Conservation (phyloP, 2,888 invertebrate species). For the Argynnis bischoffii region DNA sequence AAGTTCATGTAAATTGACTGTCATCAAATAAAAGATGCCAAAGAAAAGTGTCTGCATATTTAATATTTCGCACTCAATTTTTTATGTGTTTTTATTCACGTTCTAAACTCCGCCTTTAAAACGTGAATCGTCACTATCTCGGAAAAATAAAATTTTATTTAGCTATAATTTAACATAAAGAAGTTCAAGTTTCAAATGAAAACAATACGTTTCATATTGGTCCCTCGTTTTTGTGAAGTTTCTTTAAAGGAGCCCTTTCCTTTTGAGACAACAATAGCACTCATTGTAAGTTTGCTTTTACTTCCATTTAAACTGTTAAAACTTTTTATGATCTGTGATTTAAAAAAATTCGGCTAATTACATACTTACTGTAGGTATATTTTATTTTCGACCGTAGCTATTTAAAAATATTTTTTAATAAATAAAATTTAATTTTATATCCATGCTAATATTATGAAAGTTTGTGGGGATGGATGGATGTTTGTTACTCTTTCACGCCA, state of each 20-base stretch:
- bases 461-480: too few species aligned
- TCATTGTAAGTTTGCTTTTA: slow-evolving; percentile 34
- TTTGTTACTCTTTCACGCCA: too few species aligned
- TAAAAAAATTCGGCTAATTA: slow-evolving; percentile 7
- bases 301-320: slow-evolving; percentile 34
- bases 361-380: neutral
- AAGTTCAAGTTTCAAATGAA: slow-evolving; percentile 7
- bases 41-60: too few species aligned
- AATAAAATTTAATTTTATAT: too few species aligned
- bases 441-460: too few species aligned
- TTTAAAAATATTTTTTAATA: too few species aligned
- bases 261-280: slow-evolving; percentile 39
- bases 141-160: slow-evolving; percentile 7
- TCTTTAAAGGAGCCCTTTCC: slow-evolving; percentile 37
- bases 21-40: too few species aligned
- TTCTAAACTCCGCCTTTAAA: too few species aligned
- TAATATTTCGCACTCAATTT: too few species aligned
- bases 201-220: slow-evolving; percentile 23
- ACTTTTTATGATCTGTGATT: slow-evolving; percentile 28
- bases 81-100: too few species aligned
- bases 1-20: neutral
- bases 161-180: neutral
- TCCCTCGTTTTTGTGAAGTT: slow-evolving; percentile 38
- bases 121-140: neutral
- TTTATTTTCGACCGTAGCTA: neutral